Evolutionary conservation across 2,113 vertebrate species (phyloP), one percentile per base, ranked within the genome.

Genomic region (Lepus timidus): DNA sequence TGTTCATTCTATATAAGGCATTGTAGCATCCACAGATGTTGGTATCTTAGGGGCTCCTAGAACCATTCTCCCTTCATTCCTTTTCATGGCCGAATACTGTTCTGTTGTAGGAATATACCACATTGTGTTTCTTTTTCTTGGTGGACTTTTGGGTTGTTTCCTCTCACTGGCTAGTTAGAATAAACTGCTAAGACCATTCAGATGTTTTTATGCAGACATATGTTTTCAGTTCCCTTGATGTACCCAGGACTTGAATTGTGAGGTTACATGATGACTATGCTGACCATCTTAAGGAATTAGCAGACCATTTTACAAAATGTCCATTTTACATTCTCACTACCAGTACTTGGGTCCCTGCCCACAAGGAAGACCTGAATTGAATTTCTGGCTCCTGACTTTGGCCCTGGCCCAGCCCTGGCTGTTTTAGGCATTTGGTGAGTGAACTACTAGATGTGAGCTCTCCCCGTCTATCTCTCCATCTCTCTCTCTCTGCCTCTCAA

Each of bases 11-110:
- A 4, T 16, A 17, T 16, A 58, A 58, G 55, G 55, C 17, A 58
- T 4, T 58, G 55, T 11, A 58, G 55, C 17, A 58, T 17, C 55
- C 55, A 58, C 17, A 17, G 55, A 58, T 58, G 9, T 70, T 70
- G 44, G 58, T 23, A 4, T 74, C 23, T 52, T 5, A 84, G 19
- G 9, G 33, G 11, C 67, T 31, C 17, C 55, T 58, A 17, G 17
- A 58, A 17, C 55, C 55, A 58, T 13, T 58, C 55, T 58, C 17
- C 55, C n/a, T 74, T 73, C 14, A 29, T 74, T 62, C 55, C 65
- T 64, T 64, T 86, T 85, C 74, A 67, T 94, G 39, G n/a, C 44
- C 80, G n/a, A 65, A 64, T 85, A 80, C 79, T 73, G 73, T 70
- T 81, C 23, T 51, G 20, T 36, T 49, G 4, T 85, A 33, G 81